Evolutionary conservation across 92 coral and sea anemone species (phyloP).

Genomic region (Porites divaricata): DNA sequence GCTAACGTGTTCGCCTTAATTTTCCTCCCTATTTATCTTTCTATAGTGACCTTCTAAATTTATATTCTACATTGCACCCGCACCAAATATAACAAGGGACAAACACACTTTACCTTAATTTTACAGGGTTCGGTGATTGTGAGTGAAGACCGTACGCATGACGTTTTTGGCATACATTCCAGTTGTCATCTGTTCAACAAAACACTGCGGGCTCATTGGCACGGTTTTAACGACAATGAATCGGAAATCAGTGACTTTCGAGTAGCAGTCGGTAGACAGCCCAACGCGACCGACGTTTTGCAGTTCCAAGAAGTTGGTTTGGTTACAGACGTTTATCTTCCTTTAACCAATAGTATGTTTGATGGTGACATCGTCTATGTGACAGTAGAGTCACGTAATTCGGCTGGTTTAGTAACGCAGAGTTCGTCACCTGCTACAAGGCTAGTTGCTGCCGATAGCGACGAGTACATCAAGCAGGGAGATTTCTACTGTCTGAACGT

Average conservation of each 20-base stretch:
- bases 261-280: conserved; percentile 70
- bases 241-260: conserved; percentile 84
- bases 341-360: conserved; percentile 50
- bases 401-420: conserved; percentile 71
- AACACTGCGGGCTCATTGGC: conserved; percentile 91
- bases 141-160: conserved; percentile 91
- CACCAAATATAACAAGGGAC: background rate
- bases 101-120: background rate
- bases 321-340: conserved; percentile 48
- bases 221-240: conserved; percentile 76
- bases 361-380: conserved; percentile 78
- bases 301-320: conserved; percentile 65
- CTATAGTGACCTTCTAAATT: background rate
- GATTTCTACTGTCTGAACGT: conserved; percentile 80
- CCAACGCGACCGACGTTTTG: conserved; percentile 52
- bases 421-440: conserved; percentile 81
- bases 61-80: too few species aligned
- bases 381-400: conserved; percentile 79
- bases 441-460: conserved; percentile 71
- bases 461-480: conserved; percentile 58
- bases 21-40: background rate
- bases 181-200: conserved; percentile 86
- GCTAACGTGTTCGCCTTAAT: background rate
- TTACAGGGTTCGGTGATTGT: conserved; percentile 83
- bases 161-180: conserved; percentile 77